These are phyloP conservation scores for Orbicella faveolata DNA, from an alignment of 64 coral and sea anemone species.

Conservation along the genomic window DNA sequence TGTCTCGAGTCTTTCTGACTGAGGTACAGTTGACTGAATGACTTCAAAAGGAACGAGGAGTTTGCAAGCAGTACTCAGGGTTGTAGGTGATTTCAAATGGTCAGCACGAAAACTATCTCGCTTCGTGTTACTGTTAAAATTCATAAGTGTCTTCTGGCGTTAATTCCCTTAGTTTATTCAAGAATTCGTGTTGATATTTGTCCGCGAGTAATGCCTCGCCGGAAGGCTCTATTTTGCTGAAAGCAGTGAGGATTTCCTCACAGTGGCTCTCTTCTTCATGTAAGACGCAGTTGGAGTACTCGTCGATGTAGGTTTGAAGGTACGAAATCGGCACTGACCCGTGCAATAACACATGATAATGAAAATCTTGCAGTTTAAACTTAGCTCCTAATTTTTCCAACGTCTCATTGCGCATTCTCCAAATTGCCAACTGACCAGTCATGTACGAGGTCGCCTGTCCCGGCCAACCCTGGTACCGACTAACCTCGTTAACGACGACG, in stretches of 20 bases:
- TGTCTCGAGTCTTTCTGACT: too few species aligned
- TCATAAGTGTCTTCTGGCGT: neutral
- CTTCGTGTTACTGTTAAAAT: neutral
- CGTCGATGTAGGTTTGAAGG: slow-evolving; percentile 20
- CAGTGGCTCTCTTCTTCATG: neutral
- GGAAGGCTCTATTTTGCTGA: neutral
- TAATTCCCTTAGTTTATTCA: neutral
- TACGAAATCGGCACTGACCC: slow-evolving; percentile 23
- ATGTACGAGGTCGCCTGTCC: slow-evolving; percentile 52
- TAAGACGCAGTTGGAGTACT: slow-evolving; percentile 27
- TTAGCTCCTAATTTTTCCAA: slow-evolving; percentile 14
- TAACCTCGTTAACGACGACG: slow-evolving; percentile 35
- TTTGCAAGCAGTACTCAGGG: too few species aligned
- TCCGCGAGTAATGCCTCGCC: neutral
- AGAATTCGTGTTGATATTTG: neutral
- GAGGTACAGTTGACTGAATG: too few species aligned
- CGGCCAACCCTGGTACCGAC: slow-evolving; percentile 43
- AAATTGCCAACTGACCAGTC: slow-evolving; percentile 52
- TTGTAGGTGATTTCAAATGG: too few species aligned
- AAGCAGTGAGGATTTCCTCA: neutral
- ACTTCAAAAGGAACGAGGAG: too few species aligned
- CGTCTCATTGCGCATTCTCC: slow-evolving; percentile 43
- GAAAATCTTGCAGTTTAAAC: slow-evolving; percentile 49
- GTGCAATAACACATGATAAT: slow-evolving; percentile 35
- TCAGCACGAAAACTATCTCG: too few species aligned